Evolutionary conservation across 2,888 invertebrate species (phyloP).

Genomic region (Suillia variegata): DNA sequence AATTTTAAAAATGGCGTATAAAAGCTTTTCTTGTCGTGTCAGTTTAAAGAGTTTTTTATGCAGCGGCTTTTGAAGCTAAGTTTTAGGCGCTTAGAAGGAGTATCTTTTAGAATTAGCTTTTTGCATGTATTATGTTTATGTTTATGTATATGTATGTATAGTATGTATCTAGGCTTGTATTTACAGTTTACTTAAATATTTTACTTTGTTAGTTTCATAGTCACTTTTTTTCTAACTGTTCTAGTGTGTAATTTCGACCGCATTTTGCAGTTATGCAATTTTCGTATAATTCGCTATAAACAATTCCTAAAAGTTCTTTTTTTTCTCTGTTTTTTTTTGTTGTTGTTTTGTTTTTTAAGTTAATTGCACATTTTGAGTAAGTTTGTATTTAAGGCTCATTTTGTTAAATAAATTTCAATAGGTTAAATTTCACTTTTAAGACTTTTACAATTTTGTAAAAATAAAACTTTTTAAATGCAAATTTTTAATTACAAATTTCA

Average conservation of each 20-base stretch:
- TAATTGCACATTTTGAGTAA: neutral
- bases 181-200: neutral
- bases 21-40: constrained; percentile 3
- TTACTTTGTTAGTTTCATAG: neutral
- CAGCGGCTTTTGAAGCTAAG: neutral
- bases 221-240: neutral
- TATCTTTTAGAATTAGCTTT: neutral
- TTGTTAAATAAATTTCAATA: no score
- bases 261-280: no score
- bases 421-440: no score
- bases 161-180: neutral
- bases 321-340: no score
- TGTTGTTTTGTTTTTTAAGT: no score
- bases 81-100: neutral
- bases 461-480: neutral
- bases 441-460: neutral
- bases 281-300: neutral
- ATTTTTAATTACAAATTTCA: neutral
- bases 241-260: neutral
- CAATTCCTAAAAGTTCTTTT: neutral
- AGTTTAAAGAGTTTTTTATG: neutral
- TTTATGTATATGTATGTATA: neutral
- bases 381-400: neutral
- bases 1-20: constrained; percentile 2
- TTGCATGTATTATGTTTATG: neutral